Percentiles rank a stretch among this genome's conserved stretches.
Evolutionary conservation across 2,888 invertebrate genomes (phyloP).

Genomic region (Eupithecia exiguata): DNA sequence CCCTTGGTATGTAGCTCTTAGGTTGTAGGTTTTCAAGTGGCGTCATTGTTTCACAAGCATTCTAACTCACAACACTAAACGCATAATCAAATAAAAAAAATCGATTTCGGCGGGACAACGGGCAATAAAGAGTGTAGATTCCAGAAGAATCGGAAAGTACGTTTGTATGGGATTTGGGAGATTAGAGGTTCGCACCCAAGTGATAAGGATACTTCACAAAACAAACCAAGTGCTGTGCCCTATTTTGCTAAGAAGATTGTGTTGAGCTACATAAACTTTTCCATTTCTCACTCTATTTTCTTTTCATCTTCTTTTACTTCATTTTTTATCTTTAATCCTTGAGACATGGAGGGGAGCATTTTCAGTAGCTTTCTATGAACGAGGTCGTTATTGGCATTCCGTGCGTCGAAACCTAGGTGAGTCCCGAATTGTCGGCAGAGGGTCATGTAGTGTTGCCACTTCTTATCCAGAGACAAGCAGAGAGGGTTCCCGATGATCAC

Average conservation of each 20-base stretch:
- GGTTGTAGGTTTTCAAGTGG: no score
- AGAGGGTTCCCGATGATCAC: constrained; percentile 83
- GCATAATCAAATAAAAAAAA: no score
- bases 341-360: not conserved
- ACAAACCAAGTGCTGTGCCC: not conserved
- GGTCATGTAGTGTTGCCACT: constrained; percentile 70
- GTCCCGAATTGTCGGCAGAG: constrained; percentile 48
- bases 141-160: no score
- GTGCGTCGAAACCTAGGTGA: not conserved
- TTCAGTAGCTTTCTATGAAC: not conserved
- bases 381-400: not conserved
- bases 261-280: not conserved
- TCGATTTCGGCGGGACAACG: no score
- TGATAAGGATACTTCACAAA: not conserved
- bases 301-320: not conserved
- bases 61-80: no score
- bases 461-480: constrained; percentile 64
- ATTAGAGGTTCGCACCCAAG: no score
- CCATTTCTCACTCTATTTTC: not conserved
- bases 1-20: no score
- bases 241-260: not conserved
- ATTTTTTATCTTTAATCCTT: not conserved
- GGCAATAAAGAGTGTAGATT: no score
- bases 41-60: no score
- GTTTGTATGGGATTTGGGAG: no score